These are phyloP conservation scores for Tenebrio molitor DNA, from an alignment of 1,140 invertebrate genomes.

Conservation along the genomic window DNA sequence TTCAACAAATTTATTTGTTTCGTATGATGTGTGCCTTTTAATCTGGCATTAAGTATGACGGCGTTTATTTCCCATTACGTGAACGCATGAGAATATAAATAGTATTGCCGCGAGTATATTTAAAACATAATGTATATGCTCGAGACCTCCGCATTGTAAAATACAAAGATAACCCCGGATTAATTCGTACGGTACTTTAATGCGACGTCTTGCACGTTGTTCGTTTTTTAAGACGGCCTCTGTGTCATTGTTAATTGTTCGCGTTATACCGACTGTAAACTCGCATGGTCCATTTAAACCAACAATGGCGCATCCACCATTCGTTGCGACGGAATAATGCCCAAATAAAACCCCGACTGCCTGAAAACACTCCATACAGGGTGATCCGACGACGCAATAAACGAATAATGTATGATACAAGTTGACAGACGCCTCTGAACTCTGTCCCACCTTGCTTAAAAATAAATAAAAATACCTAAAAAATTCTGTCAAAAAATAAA, in stretches of 20 bases:
- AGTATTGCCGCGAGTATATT: slow-evolving; percentile 4
- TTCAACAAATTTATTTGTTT: slow-evolving; percentile 1
- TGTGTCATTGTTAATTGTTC: slow-evolving; percentile 24
- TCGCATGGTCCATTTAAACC: slow-evolving; percentile 20
- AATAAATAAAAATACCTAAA: too few relatives aligned
- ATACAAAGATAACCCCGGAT: slow-evolving; percentile 27
- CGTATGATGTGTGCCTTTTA: slow-evolving; percentile 6
- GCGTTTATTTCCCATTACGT: slow-evolving; percentile 29
- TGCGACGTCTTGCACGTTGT: slow-evolving; percentile 23
- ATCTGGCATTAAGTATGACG: slow-evolving; percentile 34
- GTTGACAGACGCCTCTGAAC: too few relatives aligned
- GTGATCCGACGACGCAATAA: neutral
- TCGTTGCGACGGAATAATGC: neutral
- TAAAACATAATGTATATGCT: slow-evolving; percentile 33
- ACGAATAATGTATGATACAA: too few relatives aligned
- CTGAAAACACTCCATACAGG: neutral
- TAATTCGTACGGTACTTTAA: slow-evolving; percentile 26
- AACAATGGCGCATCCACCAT: slow-evolving; percentile 3
- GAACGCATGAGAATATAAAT: slow-evolving; percentile 31
- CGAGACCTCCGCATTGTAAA: neutral
- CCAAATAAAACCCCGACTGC: neutral
- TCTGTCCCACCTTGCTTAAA: too few relatives aligned
- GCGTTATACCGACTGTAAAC: slow-evolving; percentile 17
- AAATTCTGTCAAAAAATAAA: too few relatives aligned
- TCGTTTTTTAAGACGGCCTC: slow-evolving; percentile 8